A percentile compares a stretch with the other conserved stretches of the same genome.
Evolutionary conservation across 2,113 vertebrate genomes (phyloP).

Genomic region (Chiloscyllium plagiosum): DNA sequence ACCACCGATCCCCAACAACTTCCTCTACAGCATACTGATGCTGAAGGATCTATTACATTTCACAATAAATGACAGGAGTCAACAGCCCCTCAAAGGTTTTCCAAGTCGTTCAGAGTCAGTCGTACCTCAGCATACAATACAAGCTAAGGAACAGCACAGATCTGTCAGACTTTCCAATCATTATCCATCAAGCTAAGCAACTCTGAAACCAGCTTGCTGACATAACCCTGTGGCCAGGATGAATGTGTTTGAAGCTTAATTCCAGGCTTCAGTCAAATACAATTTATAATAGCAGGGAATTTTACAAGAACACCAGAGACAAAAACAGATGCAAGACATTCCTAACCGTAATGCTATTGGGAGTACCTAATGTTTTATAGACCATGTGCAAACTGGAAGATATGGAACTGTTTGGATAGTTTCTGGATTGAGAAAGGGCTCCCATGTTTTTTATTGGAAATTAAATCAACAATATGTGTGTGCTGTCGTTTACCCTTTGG

Average conservation of each 20-base stretch:
- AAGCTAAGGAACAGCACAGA: not conserved
- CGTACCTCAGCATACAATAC: not conserved
- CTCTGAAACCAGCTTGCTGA: not conserved
- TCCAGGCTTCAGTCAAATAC: not conserved
- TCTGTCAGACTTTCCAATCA: not conserved
- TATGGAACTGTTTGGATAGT: too few relatives aligned
- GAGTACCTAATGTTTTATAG: too few relatives aligned
- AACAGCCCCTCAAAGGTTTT: not conserved
- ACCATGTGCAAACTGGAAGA: too few relatives aligned
- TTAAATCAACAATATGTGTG: too few relatives aligned
- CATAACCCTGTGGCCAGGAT: not conserved
- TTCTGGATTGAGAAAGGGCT: too few relatives aligned
- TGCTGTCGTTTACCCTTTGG: too few relatives aligned
- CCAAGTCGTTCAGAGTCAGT: not conserved
- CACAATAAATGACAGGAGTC: not conserved
- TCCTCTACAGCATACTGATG: not conserved
- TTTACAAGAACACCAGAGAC: not conserved
- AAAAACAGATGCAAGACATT: not conserved
- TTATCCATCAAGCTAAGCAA: not conserved
- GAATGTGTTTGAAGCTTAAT: not conserved
- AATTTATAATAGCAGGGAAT: not conserved
- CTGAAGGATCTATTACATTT: not conserved
- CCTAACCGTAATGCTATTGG: not conserved
- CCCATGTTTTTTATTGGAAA: too few relatives aligned
- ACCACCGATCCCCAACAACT: not conserved